phyloP scores from a whole-genome alignment of 2,888 invertebrate genomes.

The Paralinhomoeus sp. region DNA sequence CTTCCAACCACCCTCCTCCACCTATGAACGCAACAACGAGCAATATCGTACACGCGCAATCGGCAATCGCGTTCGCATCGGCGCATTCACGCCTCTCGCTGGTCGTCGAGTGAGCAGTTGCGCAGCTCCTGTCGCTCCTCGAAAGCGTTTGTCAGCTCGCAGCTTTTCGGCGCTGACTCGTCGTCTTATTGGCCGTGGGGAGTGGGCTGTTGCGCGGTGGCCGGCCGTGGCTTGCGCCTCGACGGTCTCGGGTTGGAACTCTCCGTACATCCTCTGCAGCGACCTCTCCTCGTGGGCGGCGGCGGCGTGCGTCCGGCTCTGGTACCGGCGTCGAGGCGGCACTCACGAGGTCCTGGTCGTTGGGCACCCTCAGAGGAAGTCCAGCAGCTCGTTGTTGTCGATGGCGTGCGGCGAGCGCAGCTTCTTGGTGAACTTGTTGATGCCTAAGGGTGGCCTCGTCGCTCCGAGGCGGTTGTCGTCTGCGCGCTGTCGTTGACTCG shows the following conservation, averaged over 20 bases:
- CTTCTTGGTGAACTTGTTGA: constrained; percentile 83
- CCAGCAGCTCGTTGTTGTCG: constrained; percentile 85
- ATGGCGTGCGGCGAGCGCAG: constrained; percentile 73
- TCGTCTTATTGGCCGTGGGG: too few species aligned
- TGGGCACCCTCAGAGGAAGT: constrained; percentile 74
- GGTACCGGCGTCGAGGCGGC: background rate
- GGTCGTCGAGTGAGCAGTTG: too few species aligned
- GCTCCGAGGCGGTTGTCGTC: constrained; percentile 41
- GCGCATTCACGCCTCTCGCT: too few species aligned
- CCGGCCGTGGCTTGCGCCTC: too few species aligned
- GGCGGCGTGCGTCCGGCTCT: background rate
- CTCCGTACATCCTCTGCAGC: constrained; percentile 4
- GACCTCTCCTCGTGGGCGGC: background rate
- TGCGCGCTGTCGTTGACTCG: constrained; percentile 35
- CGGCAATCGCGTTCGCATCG: too few species aligned
- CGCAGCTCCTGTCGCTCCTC: too few species aligned
- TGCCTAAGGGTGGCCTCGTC: constrained; percentile 65
- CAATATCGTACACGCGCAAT: too few species aligned
- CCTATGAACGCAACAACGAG: too few species aligned
- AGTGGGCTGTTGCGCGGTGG: too few species aligned
- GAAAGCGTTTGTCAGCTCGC: too few species aligned
- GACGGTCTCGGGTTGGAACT: constrained; percentile 6
- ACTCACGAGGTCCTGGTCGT: constrained; percentile 62
- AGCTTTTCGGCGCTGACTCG: too few species aligned
- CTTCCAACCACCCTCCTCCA: too few species aligned